These are phyloP conservation scores for Sylvicola fuscatus DNA, from an alignment of 2,888 invertebrate species.

Conservation along the genomic window DNA sequence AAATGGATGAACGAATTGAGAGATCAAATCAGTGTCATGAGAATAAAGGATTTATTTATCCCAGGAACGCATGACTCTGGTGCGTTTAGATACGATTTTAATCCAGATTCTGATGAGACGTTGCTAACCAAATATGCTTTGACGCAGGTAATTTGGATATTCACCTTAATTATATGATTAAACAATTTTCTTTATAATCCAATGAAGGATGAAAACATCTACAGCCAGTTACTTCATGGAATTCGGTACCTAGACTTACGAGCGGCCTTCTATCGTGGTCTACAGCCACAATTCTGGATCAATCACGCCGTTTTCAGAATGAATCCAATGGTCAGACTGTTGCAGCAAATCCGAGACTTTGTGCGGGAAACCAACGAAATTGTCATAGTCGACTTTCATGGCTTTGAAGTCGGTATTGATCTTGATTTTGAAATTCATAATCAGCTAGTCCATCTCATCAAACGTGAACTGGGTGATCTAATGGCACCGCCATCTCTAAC, in stretches of 20 bases:
- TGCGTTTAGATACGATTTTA: conserved; percentile 26
- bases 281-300: conserved; percentile 26
- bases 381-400: conserved; percentile 35
- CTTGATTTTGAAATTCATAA: conserved; percentile 27
- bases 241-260: conserved; percentile 38
- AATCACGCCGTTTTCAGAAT: conserved; percentile 33
- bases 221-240: conserved; percentile 36
- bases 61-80: conserved; percentile 55
- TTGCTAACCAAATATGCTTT: conserved; percentile 29
- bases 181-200: neutral
- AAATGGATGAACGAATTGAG: conserved; percentile 35
- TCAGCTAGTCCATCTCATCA: conserved; percentile 29
- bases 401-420: conserved; percentile 33
- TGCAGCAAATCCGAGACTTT: conserved; percentile 31
- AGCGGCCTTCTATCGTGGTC: conserved; percentile 28
- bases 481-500: conserved; percentile 28
- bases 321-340: conserved; percentile 26
- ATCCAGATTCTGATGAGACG: conserved; percentile 20
- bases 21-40: conserved; percentile 23
- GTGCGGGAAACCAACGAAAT: conserved; percentile 34
- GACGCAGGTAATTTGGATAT: conserved; percentile 22
- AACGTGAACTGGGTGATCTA: conserved; percentile 30
- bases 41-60: conserved; percentile 34
- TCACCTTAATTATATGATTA: no score
- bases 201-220: conserved; percentile 31